Base-by-base conservation (phyloP, 2,888 invertebrate species). In the Latrodectus elegans region DNA sequence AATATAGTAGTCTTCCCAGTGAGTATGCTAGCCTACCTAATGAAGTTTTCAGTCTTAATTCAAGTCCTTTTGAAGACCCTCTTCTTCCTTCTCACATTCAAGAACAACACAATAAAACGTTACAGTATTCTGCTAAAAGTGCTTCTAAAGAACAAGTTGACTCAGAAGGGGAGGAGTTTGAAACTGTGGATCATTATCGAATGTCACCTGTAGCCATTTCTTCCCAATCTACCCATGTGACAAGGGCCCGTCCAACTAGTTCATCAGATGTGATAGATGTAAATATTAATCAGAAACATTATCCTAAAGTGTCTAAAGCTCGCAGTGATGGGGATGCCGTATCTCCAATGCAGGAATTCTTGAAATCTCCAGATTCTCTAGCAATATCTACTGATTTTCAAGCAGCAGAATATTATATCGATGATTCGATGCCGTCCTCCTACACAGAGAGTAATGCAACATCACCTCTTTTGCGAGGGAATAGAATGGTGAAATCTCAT, bases 401-500 rank as follows among this genome's bases (percentile, higher is more conserved):
- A 91, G 95, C 94, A 92, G 95, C 96, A 75, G 96, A 96, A 92
- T 96, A 95, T 94, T 97, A 96, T 94, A 96, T 96, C 93, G 97
- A 96, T 92, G 97, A 96, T 93, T 96, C 96, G 90, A 94, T 96
- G 93, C 96, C 96, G 88, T 96, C 96, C 91, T 96, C 96, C 92
- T 94, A 96, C 93, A 95, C 95, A 91, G 95, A 94, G 93, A 94
- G 94, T 93, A 94, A 94, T 92, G 94, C 93, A 93, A 91, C 92
- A 8, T 89, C 89, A 10, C 86, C 85, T 12, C 64, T 87, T 38
- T 26, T 79, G 64, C 73, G 88, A 51, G 88, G 85, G 9, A 82
- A 77, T 68, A 73, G 77, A 49, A 71, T 71, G 77, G 84, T 89
- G 52, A 90, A 91, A 78, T 90, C 89, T 67, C 91, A 91, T 88